Evolutionary conservation across 53 echinoderm and acorn worm species (phyloP), one percentile per base, ranked within the genome.

Genomic region (Apostichopus leukothele): DNA sequence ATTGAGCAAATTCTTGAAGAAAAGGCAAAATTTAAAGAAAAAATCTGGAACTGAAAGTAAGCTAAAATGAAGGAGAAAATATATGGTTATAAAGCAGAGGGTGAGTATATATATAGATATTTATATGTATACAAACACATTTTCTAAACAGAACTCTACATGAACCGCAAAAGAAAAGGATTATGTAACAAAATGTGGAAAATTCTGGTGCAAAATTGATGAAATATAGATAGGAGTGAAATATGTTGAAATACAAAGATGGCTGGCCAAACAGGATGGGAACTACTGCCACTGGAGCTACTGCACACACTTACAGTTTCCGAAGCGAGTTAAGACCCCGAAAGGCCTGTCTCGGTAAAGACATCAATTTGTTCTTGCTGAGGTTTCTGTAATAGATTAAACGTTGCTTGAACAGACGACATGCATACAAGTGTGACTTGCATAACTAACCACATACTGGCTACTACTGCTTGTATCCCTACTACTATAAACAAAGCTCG

Each of bases 361-460:
- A 73, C 86, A 71, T 39, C 86, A 86, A 25, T 52, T 86, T 86
- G 74, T 86, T 86, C 86, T 86, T 86, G 86, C 73, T 74, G 74
- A 86, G 86, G 54, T 86, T 86, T 73, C 88, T 74, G 88, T 74
- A 75, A 85, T 50, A 85, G 66, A 84, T 16, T 57, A 85, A 85
- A 85, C 9, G 67, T 85, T 85, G 50, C 60, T 85, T 85, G 85
- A 85, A 85, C 85, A 67, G 68, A 50, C 85, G 26, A 26, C 85
- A 85, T 85, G 85, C 85, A 76, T 51, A 76, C 50, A 39, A 16
- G 71, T 71, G 18, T 71, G 71, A n/a, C n/a, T 18, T 71, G 20
- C 18, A 57, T 7, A 57, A 14, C 6, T 71, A n/a, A 19, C 71
- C 6, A 71, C 18, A 71, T 71, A 6, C 71, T 71, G 16, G 57